A percentile compares a stretch with the other conserved stretches of the same genome.
Conservation (phyloP, 2,797 vertebrate genomes). For the Emys orbicularis region DNA sequence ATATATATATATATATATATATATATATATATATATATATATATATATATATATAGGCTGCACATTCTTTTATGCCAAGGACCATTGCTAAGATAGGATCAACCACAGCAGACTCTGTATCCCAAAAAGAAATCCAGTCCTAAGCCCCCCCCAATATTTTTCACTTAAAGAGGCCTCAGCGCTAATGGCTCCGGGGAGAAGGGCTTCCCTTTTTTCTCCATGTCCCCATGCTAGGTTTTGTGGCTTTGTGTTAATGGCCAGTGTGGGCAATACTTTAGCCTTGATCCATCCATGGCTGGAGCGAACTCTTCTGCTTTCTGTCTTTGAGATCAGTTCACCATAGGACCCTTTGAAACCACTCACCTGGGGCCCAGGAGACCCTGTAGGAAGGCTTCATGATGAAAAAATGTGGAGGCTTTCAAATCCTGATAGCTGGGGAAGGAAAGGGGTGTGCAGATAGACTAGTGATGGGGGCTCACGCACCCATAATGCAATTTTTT, state of each 20-base stretch:
- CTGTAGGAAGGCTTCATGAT: not conserved
- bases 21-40: not conserved
- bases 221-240: not conserved
- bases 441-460: not conserved
- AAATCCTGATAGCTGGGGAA: not conserved
- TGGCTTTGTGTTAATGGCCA: not conserved
- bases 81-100: not conserved
- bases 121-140: not conserved
- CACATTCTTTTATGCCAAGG: not conserved
- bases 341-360: not conserved
- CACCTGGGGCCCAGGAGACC: not conserved
- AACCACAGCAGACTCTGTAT: not conserved
- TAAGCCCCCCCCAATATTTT: not conserved
- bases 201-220: not conserved
- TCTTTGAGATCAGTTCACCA: not conserved
- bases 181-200: not conserved
- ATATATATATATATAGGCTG: not conserved
- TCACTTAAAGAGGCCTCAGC: not conserved
- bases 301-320: not conserved
- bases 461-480: not conserved
- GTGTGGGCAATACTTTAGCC: not conserved
- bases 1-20: too few species aligned
- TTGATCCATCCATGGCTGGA: not conserved
- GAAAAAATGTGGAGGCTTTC: not conserved
- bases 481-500: not conserved